These are phyloP conservation scores for Ormyrus thymus DNA, from an alignment of 2,888 invertebrate species.

Conservation along the genomic window DNA sequence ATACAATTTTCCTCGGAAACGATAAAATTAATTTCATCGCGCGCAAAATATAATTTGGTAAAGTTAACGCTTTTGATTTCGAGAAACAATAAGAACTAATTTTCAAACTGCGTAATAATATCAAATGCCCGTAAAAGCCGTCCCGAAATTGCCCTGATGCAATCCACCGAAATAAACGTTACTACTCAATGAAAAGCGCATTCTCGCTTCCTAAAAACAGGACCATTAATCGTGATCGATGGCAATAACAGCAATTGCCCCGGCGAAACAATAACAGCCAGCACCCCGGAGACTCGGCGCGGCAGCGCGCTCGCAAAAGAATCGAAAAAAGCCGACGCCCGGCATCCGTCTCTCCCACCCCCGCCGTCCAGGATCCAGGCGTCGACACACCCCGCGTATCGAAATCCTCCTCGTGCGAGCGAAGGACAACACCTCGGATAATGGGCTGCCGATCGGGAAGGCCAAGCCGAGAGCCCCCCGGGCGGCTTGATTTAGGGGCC, in stretches of 20 bases:
- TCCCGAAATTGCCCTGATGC: no score
- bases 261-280: constrained; percentile 25
- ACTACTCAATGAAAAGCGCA: constrained; percentile 38
- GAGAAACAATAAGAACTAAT: no score
- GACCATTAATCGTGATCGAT: constrained; percentile 29
- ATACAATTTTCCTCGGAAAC: no score
- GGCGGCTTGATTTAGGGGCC: constrained; percentile 28
- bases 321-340: constrained; percentile 17
- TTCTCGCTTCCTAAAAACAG: constrained; percentile 9
- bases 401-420: constrained; percentile 51
- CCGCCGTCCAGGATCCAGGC: not conserved
- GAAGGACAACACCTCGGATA: constrained; percentile 60
- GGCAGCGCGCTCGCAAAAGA: not conserved
- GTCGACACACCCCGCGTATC: constrained; percentile 47
- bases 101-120: no score
- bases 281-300: constrained; percentile 17
- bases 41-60: no score
- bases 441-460: constrained; percentile 69
- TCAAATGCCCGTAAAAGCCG: no score
- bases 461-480: constrained; percentile 57
- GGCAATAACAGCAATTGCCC: constrained; percentile 39
- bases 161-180: constrained; percentile 11
- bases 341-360: constrained; percentile 4
- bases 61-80: no score
- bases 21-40: no score